Percentiles rank a stretch among this genome's conserved stretches.
Conservation (phyloP, 2,888 invertebrate genomes). For the Diachrysia chrysitis region DNA sequence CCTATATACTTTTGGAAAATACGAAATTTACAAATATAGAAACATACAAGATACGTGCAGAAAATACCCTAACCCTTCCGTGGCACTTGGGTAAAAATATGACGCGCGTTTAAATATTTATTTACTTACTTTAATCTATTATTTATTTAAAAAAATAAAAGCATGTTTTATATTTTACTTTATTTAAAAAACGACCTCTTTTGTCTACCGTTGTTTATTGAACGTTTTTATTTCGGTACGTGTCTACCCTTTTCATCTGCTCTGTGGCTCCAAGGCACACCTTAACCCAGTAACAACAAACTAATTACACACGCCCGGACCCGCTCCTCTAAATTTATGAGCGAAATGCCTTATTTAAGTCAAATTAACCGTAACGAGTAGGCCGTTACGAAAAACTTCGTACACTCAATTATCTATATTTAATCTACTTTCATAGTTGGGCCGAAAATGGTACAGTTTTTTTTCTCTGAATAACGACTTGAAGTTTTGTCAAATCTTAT, state of each 20-base stretch:
- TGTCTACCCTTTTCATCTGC: neutral
- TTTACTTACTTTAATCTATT: no score
- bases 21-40: no score
- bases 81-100: no score
- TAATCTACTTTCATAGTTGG: conserved; percentile 40
- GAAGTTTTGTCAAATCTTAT: conserved; percentile 29
- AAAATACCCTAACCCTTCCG: no score
- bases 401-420: conserved; percentile 32
- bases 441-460: conserved; percentile 9
- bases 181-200: no score
- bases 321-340: conserved; percentile 65
- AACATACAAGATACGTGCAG: no score
- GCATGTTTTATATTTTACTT: no score
- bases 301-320: conserved; percentile 64
- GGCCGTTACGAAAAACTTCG: conserved; percentile 52
- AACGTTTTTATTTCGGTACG: neutral
- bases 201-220: no score
- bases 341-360: conserved; percentile 66
- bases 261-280: neutral
- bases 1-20: no score
- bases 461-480: conserved; percentile 19
- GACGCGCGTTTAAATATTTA: no score
- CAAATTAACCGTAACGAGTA: conserved; percentile 65
- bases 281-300: conserved; percentile 40
- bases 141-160: no score